Percentiles rank a stretch among this genome's conserved stretches.
phyloP scores from a whole-genome alignment of 64 coral and sea anemone genomes.

The Montipora foliosa region DNA sequence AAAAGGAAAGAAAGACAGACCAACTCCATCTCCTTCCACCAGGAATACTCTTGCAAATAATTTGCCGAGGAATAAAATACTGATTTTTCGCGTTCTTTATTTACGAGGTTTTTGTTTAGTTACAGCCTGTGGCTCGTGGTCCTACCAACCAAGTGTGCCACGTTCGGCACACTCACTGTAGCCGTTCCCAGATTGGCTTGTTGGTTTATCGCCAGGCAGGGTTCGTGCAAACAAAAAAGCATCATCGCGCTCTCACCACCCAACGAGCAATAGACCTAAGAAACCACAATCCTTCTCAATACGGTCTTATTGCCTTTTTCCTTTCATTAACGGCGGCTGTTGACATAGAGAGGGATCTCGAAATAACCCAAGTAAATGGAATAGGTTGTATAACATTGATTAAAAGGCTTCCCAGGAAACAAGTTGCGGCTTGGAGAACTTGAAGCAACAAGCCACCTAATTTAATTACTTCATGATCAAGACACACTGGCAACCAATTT shows the following conservation, averaged over 20 bases:
- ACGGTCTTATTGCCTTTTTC: no score
- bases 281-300: no score
- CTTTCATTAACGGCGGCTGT: no score
- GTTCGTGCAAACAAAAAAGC: not conserved
- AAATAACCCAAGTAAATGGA: no score
- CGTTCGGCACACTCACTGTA: not conserved
- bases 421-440: no score
- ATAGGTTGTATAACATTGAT: no score
- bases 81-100: slow-evolving; percentile 14
- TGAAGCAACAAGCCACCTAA: no score
- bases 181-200: not conserved
- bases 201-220: not conserved
- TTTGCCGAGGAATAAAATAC: not conserved
- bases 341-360: no score
- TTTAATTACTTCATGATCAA: no score
- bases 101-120: not conserved
- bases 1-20: not conserved
- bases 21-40: not conserved
- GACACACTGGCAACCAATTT: no score
- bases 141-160: slow-evolving; percentile 28
- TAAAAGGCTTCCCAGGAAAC: no score
- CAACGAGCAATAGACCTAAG: no score
- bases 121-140: slow-evolving; percentile 43
- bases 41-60: not conserved
- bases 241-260: not conserved